phyloP scores from a whole-genome alignment of 2,888 invertebrate genomes.

The Xanthorhoe designata region DNA sequence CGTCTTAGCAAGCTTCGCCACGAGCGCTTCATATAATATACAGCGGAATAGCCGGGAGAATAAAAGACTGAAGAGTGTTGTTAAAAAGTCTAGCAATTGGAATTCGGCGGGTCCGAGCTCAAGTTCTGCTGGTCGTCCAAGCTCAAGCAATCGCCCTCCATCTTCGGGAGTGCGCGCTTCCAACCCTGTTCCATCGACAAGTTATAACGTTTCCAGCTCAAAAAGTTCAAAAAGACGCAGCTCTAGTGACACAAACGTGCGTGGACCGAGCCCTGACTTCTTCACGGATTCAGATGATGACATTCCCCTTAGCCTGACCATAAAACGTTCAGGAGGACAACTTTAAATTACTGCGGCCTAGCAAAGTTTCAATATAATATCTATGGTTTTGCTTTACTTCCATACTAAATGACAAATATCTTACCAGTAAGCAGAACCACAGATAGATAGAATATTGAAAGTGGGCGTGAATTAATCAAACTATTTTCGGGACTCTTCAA shows the following conservation, averaged over 20 bases:
- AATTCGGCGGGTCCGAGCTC: conserved; percentile 7
- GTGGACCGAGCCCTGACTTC: conserved; percentile 21
- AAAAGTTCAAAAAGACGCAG: not conserved
- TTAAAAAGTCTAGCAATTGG: conserved; percentile 62
- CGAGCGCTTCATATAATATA: no score
- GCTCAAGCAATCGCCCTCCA: not conserved
- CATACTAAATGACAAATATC: no score
- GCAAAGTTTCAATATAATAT: no score
- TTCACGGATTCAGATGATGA: conserved; percentile 71
- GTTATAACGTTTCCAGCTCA: not conserved
- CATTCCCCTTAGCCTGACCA: conserved; percentile 69
- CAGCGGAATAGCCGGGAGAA: no score
- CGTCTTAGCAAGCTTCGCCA: no score
- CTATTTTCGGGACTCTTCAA: no score
- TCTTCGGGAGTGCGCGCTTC: not conserved
- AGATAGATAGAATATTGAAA: no score
- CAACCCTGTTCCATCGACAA: not conserved
- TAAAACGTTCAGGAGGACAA: conserved; percentile 45
- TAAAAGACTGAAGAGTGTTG: conserved; percentile 77
- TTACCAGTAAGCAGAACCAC: no score
- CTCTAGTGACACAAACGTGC: not conserved
- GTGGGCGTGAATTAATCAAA: not conserved
- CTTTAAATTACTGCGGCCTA: not conserved
- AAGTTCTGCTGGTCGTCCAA: not conserved
- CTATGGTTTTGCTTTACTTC: no score